Percentiles rank a stretch among this genome's conserved stretches.
These are phyloP conservation scores for Dastarcus helophoroides DNA, from an alignment of 2,888 invertebrate species.

Conservation along the genomic window DNA sequence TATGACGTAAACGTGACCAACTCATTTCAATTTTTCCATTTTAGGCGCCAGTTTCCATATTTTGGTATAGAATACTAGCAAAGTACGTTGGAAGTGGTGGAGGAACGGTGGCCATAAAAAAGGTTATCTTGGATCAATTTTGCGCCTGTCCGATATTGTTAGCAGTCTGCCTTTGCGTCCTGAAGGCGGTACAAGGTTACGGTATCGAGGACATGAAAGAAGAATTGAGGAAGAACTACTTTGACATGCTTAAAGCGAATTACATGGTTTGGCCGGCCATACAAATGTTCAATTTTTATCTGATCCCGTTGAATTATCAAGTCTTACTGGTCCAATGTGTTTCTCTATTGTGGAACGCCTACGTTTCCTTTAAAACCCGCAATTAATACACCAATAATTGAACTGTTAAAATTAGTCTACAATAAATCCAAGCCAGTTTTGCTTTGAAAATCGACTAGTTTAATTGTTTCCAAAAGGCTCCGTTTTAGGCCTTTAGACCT, in stretches of 20 bases:
- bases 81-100: neutral
- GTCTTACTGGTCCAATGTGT: constrained; percentile 65
- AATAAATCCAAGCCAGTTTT: too few relatives aligned
- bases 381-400: neutral
- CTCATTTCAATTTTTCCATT: too few relatives aligned
- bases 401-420: neutral
- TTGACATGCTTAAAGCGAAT: constrained; percentile 33
- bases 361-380: constrained; percentile 60
- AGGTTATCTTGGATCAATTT: constrained; percentile 58
- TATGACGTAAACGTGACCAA: too few relatives aligned
- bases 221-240: constrained; percentile 7
- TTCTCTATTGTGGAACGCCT: constrained; percentile 83
- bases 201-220: constrained; percentile 2
- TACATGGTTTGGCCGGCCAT: constrained; percentile 76
- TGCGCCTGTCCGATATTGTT: too few relatives aligned
- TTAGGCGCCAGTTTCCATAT: neutral
- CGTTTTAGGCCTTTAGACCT: too few relatives aligned
- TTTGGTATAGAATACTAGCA: constrained; percentile 3
- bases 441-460: too few relatives aligned
- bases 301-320: constrained; percentile 73
- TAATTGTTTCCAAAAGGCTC: too few relatives aligned
- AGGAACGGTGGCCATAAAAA: constrained; percentile 45
- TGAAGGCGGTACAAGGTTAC: constrained; percentile 5
- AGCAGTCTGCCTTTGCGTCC: too few relatives aligned
- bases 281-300: constrained; percentile 73